Conservation (phyloP, 2,113 vertebrate species). For the Dasypus novemcinctus region DNA sequence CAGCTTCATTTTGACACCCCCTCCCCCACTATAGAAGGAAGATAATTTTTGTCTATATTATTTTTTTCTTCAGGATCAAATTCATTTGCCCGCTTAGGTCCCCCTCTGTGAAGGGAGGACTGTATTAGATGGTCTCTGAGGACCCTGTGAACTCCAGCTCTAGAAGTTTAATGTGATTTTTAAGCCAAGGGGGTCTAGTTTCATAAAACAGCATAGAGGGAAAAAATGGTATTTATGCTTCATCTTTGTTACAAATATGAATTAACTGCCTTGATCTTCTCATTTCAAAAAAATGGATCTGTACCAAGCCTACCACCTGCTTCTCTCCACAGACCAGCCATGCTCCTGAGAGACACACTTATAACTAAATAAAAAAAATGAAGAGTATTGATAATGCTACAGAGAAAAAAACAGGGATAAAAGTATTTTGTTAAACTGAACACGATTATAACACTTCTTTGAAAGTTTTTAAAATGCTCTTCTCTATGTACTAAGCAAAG, state of each 20-base stretch:
- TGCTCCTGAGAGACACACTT: not conserved
- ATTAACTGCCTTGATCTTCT: not conserved
- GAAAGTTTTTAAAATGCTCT: not conserved
- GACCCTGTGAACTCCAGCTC: not conserved
- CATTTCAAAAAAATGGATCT: not conserved
- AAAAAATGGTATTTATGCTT: not conserved
- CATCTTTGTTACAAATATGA: not conserved
- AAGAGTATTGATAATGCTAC: not conserved
- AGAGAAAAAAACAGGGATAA: not conserved
- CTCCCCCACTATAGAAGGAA: not conserved
- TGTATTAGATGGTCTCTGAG: not conserved
- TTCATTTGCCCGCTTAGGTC: not conserved
- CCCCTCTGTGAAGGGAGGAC: not conserved
- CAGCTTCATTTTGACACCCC: not conserved
- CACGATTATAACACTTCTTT: not conserved
- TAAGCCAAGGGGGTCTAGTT: not conserved
- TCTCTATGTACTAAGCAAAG: not conserved
- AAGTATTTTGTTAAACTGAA: not conserved
- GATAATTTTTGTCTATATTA: not conserved
- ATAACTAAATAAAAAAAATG: not conserved
- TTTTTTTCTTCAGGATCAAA: not conserved
- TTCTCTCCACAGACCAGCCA: not conserved
- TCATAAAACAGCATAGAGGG: not conserved
- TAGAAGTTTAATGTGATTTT: not conserved
- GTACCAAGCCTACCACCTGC: not conserved